Conservation (phyloP, 2,113 vertebrate genomes). For the Psettodes erumei region DNA sequence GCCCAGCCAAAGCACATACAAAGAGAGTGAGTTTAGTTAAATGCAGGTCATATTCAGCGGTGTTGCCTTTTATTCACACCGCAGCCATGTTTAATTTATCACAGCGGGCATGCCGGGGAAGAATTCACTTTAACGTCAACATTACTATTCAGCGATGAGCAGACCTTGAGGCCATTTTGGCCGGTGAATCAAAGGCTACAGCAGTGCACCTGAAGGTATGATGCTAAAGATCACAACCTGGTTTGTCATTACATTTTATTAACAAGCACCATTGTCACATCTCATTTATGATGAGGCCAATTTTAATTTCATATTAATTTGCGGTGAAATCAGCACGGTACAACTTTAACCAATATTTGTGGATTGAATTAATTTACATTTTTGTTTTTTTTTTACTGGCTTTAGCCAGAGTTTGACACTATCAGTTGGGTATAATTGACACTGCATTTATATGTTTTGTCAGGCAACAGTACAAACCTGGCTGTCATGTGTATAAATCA, state of each 20-base stretch:
- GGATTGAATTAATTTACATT: too few species aligned
- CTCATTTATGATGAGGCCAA: not conserved
- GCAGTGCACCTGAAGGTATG: not conserved
- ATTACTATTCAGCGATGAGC: constrained; percentile 1
- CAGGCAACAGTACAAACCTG: not conserved
- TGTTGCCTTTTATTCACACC: not conserved
- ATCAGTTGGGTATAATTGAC: not conserved
- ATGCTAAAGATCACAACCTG: constrained; percentile 7
- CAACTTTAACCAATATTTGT: not conserved
- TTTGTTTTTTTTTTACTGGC: too few species aligned
- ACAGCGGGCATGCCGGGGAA: not conserved
- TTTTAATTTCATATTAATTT: not conserved
- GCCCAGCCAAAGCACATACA: not conserved
- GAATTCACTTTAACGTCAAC: not conserved
- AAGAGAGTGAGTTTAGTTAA: not conserved
- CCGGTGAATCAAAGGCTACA: constrained; percentile 18
- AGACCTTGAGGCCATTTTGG: not conserved
- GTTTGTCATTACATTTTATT: not conserved
- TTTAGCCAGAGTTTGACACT: not conserved
- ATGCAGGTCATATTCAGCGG: constrained; percentile 1
- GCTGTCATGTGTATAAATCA: not conserved
- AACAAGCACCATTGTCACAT: not conserved
- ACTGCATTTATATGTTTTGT: not conserved
- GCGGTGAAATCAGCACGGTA: not conserved
- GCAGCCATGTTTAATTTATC: not conserved